Evolutionary conservation across 2,113 vertebrate species (phyloP).

Genomic region (Meleagris gallopavo): DNA sequence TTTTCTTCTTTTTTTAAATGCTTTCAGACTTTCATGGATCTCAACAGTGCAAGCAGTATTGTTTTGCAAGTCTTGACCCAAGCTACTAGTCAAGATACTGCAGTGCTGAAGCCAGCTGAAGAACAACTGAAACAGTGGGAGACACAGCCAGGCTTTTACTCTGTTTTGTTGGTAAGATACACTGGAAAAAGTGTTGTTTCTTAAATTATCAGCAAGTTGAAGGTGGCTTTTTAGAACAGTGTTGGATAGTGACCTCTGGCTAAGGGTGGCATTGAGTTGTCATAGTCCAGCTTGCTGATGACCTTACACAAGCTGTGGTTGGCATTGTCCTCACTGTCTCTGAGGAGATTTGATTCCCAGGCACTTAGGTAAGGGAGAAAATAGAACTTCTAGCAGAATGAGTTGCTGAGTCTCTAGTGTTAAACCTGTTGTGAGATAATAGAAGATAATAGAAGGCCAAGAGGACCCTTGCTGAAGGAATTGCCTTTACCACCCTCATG

Average conservation of each 20-base stretch:
- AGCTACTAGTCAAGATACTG: slow-evolving; percentile 95
- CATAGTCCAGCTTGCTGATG: neutral
- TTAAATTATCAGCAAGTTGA: neutral
- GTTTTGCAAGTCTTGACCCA: slow-evolving; percentile 95
- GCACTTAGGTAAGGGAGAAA: neutral
- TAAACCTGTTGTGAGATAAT: neutral
- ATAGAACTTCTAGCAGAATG: neutral
- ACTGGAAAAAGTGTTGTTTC: neutral
- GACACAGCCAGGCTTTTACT: slow-evolving; percentile 97
- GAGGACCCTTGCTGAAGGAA: neutral
- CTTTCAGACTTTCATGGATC: slow-evolving; percentile 88
- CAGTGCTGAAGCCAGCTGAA: slow-evolving; percentile 94
- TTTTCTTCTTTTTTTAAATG: neutral
- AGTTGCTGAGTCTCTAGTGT: neutral
- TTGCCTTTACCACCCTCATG: neutral
- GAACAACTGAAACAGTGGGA: slow-evolving; percentile 97
- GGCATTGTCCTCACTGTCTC: neutral
- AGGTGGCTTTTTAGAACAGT: neutral
- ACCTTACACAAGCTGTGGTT: neutral
- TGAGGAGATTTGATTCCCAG: neutral
- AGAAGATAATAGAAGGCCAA: neutral
- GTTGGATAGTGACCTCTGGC: neutral
- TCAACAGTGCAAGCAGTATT: slow-evolving; percentile 91
- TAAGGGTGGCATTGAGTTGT: neutral
- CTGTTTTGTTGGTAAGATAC: slow-evolving; percentile 91